Conservation (phyloP, 2,888 invertebrate species). For the Abrostola triplasia region DNA sequence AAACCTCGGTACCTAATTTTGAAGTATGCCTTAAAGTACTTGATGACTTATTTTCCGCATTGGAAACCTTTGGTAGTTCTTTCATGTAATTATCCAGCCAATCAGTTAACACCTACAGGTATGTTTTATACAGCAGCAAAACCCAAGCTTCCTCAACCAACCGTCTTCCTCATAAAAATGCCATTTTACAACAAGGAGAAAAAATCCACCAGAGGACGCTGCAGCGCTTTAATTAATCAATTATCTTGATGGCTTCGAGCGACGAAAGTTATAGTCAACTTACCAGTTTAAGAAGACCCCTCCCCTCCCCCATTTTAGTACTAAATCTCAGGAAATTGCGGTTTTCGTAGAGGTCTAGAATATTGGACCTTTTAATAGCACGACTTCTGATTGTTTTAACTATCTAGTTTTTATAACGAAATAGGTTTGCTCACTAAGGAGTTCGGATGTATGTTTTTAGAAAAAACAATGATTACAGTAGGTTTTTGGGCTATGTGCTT, state of each 20-base stretch:
- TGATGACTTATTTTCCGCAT: too few relatives aligned
- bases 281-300: conserved; percentile 39
- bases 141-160: conserved; percentile 6
- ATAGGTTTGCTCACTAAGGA: conserved; percentile 26
- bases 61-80: too few relatives aligned
- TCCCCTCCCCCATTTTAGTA: neutral
- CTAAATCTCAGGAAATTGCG: conserved; percentile 16
- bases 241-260: conserved; percentile 68
- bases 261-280: conserved; percentile 63
- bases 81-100: too few relatives aligned
- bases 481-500: neutral
- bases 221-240: conserved; percentile 75
- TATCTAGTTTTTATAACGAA: conserved; percentile 46
- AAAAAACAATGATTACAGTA: neutral
- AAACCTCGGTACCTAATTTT: too few relatives aligned
- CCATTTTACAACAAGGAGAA: conserved; percentile 42
- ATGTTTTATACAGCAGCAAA: neutral
- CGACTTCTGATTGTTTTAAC: conserved; percentile 69
- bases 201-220: conserved; percentile 55
- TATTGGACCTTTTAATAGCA: conserved; percentile 62
- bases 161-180: conserved; percentile 37
- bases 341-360: conserved; percentile 43
- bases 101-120: too few relatives aligned
- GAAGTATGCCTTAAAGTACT: too few relatives aligned
- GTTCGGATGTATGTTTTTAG: conserved; percentile 24